Conservation (phyloP, 2,888 invertebrate species). For the Lepidonotus clava region DNA sequence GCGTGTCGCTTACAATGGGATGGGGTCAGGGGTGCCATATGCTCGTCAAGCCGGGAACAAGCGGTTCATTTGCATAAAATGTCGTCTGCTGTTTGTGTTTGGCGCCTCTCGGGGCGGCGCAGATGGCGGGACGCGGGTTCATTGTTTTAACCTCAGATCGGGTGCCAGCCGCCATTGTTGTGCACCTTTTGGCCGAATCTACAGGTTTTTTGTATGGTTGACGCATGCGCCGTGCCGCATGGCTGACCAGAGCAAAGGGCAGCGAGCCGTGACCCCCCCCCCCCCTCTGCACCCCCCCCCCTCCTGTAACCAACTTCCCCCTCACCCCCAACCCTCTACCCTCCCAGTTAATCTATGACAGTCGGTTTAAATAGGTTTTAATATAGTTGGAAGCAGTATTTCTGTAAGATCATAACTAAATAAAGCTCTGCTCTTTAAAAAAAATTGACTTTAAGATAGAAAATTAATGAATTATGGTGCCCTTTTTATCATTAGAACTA, state of each 20-base stretch:
- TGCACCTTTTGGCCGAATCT: neutral
- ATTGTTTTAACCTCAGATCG: neutral
- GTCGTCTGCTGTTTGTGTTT: neutral
- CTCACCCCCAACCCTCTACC: neutral
- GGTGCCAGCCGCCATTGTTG: slow-evolving; percentile 15
- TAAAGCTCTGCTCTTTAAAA: neutral
- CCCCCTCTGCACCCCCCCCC: neutral
- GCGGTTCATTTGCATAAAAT: slow-evolving; percentile 25
- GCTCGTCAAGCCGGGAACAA: neutral
- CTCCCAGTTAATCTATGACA: neutral
- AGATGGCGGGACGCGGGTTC: neutral
- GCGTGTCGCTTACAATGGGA: neutral
- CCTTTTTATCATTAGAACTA: neutral
- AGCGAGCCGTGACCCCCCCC: neutral
- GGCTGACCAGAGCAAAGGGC: neutral
- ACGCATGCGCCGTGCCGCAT: neutral
- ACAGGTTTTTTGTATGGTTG: neutral
- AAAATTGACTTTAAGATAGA: neutral
- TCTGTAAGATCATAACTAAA: neutral
- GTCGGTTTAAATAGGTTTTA: neutral
- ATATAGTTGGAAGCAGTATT: neutral
- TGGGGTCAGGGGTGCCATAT: neutral
- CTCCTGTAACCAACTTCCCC: neutral
- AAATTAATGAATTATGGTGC: neutral
- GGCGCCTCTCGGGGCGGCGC: neutral